Conservation (phyloP, 2,113 vertebrate species). For the Anas platyrhynchos region DNA sequence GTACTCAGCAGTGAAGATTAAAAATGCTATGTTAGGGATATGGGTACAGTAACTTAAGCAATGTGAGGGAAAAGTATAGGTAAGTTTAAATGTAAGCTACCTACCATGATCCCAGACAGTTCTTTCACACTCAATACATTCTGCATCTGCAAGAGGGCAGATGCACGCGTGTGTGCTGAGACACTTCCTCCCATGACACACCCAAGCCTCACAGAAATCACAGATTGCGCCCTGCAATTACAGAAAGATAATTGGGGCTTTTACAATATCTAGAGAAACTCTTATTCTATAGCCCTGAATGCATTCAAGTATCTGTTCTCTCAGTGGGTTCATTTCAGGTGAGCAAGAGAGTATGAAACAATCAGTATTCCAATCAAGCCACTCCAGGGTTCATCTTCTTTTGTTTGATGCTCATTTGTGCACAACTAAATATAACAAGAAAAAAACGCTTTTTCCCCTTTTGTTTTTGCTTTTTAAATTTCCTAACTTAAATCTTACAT, state of each 20-base stretch:
- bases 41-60: not conserved
- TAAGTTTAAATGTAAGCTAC: not conserved
- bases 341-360: not conserved
- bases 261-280: not conserved
- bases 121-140: slow-evolving; percentile 95
- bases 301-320: not conserved
- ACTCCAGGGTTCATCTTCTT: not conserved
- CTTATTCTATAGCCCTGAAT: not conserved
- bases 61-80: not conserved
- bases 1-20: not conserved
- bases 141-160: slow-evolving; percentile 91
- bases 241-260: not conserved
- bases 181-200: slow-evolving; percentile 96
- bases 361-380: not conserved
- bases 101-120: slow-evolving; percentile 97
- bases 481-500: not conserved
- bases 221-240: slow-evolving; percentile 91
- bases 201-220: slow-evolving; percentile 99
- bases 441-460: not conserved
- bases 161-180: slow-evolving; percentile 91
- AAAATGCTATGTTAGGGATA: not conserved
- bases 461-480: not conserved
- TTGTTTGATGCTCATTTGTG: not conserved
- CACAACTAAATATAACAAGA: not conserved
- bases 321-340: not conserved